Conservation (phyloP, 23 tunicate genomes). For the Halocynthia aurantium region DNA sequence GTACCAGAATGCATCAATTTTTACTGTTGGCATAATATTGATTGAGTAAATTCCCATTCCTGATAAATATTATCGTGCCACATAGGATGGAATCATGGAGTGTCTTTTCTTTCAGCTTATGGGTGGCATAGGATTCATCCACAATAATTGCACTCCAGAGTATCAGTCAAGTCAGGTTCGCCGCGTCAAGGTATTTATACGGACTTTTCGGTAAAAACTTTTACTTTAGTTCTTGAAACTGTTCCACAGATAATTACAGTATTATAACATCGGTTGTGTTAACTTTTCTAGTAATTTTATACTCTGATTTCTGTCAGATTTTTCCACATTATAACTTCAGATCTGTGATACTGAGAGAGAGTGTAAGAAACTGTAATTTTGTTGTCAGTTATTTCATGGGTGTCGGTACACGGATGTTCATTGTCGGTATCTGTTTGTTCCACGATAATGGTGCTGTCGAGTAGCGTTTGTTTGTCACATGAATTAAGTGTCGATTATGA, state of each 20-base stretch:
- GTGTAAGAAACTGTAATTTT: background rate
- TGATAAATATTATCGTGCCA: too few species aligned
- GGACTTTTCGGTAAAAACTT: background rate
- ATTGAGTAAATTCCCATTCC: too few species aligned
- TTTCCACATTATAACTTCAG: constrained; percentile 8
- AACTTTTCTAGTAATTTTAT: background rate
- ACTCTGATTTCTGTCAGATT: background rate
- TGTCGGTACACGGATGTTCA: too few species aligned
- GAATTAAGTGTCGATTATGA: too few species aligned
- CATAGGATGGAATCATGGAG: background rate
- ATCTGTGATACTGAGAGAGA: constrained; percentile 10
- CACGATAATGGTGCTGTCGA: too few species aligned
- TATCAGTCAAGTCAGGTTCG: constrained; percentile 83
- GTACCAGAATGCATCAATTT: too few species aligned
- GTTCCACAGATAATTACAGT: background rate
- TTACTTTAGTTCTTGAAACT: background rate
- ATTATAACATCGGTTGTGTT: background rate
- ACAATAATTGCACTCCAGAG: constrained; percentile 87
- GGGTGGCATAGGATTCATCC: constrained; percentile 97
- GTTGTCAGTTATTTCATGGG: too few species aligned
- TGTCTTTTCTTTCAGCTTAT: constrained; percentile 39
- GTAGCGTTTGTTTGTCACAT: too few species aligned
- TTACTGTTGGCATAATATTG: too few species aligned
- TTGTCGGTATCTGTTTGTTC: too few species aligned
- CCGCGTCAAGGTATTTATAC: constrained; percentile 57